phyloP scores from a whole-genome alignment of 2,113 vertebrate genomes.

The Pogona vitticeps region DNA sequence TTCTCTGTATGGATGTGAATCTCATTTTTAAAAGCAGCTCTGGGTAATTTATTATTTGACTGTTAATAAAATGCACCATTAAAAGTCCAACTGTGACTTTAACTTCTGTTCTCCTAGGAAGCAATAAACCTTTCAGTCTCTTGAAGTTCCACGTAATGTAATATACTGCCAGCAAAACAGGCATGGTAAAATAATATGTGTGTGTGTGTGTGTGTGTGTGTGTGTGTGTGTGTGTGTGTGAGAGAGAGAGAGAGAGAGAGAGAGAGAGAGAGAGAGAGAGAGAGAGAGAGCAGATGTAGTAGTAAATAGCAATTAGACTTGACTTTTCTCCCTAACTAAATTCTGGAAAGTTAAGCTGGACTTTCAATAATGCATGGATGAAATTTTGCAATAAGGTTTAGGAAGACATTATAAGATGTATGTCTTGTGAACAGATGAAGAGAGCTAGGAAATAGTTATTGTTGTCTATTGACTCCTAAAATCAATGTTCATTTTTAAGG shows the following conservation, averaged over 20 bases:
- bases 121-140: constrained; percentile 16
- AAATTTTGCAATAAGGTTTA: not conserved
- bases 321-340: not conserved
- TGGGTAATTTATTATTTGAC: constrained; percentile 27
- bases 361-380: not conserved
- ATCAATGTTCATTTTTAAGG: not conserved
- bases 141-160: not conserved
- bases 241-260: too few relatives aligned
- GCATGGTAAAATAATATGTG: not conserved
- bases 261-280: too few relatives aligned
- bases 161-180: constrained; percentile 6
- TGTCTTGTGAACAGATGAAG: not conserved
- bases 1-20: constrained; percentile 1
- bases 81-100: constrained; percentile 24
- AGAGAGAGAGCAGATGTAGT: not conserved
- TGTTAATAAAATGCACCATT: constrained; percentile 25
- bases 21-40: constrained; percentile 5
- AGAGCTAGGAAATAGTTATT: not conserved
- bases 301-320: not conserved
- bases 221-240: too few relatives aligned
- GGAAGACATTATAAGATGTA: fast-evolving
- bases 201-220: too few relatives aligned
- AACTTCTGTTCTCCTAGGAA: constrained; percentile 33
- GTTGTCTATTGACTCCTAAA: not conserved
- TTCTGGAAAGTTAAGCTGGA: not conserved